Percentiles rank a stretch among this genome's conserved stretches.
phyloP scores from a whole-genome alignment of 2,888 invertebrate genomes.

The Lottia scabra region DNA sequence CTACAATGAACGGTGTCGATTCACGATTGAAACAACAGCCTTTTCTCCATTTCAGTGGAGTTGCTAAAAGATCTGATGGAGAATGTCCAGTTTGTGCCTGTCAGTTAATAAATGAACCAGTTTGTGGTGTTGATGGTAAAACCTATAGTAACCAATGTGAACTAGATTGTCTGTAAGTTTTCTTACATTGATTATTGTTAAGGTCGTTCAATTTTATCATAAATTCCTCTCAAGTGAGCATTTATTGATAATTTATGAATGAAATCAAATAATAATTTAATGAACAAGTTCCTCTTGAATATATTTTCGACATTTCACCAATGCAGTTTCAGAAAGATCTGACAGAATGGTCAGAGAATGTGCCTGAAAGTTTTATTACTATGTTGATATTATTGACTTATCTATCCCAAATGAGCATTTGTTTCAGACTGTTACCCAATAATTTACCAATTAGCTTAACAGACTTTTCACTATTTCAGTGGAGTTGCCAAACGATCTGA shows the following conservation, averaged over 20 bases:
- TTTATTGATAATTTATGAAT: not conserved
- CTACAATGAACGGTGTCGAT: too few species aligned
- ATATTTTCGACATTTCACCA: too few species aligned
- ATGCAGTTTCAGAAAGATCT: too few species aligned
- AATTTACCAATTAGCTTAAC: too few species aligned
- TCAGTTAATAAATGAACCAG: conserved; percentile 14
- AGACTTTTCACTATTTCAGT: too few species aligned
- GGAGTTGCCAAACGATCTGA: conserved; percentile 10
- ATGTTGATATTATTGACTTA: conserved; percentile 13
- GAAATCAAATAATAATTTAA: too few species aligned
- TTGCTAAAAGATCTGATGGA: conserved; percentile 5
- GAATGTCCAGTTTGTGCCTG: conserved; percentile 11
- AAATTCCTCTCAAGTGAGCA: too few species aligned
- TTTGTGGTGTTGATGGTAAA: conserved; percentile 17
- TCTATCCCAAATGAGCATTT: conserved; percentile 12
- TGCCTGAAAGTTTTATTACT: conserved; percentile 17
- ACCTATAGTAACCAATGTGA: conserved; percentile 20
- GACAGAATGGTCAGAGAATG: too few species aligned
- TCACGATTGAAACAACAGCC: conserved; percentile 12
- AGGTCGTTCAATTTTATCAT: too few species aligned
- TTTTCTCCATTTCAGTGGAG: conserved; percentile 1
- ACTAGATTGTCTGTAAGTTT: conserved; percentile 15
- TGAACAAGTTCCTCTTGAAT: too few species aligned
- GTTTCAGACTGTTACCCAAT: not conserved
- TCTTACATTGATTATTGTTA: too few species aligned